Evolutionary conservation across 2,888 invertebrate species (phyloP).

Genomic region (Dendrolimus pini): DNA sequence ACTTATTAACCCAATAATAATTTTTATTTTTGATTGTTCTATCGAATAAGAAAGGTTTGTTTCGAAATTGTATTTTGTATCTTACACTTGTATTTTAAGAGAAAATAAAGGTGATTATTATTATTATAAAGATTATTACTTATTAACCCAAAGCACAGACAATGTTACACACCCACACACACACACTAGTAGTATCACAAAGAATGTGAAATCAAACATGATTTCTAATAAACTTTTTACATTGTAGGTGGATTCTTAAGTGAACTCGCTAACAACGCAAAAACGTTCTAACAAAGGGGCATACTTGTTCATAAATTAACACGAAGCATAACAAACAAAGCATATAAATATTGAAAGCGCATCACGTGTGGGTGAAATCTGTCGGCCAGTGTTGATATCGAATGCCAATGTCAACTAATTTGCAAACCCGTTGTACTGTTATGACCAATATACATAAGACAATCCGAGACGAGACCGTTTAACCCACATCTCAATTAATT

Average conservation of each 20-base stretch:
- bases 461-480: neutral
- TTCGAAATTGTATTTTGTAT: too few relatives aligned
- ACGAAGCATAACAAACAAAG: neutral
- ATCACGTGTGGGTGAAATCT: slow-evolving; percentile 17
- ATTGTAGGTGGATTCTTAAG: neutral
- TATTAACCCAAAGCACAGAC: too few relatives aligned
- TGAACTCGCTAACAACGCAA: neutral
- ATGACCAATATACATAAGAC: slow-evolving; percentile 23
- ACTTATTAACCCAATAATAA: too few relatives aligned
- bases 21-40: too few relatives aligned
- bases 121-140: too few relatives aligned
- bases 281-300: neutral
- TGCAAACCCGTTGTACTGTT: slow-evolving; percentile 64
- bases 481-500: neutral
- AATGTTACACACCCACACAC: too few relatives aligned
- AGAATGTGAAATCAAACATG: neutral
- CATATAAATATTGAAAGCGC: slow-evolving; percentile 12
- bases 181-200: neutral
- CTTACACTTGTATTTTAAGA: too few relatives aligned
- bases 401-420: slow-evolving; percentile 68
- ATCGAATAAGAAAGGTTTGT: too few relatives aligned
- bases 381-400: slow-evolving; percentile 28
- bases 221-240: neutral
- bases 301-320: slow-evolving; percentile 1
- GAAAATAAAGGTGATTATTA: too few relatives aligned